Base-by-base conservation (phyloP, 2,888 invertebrate species). In the Drosophila anomalata region DNA sequence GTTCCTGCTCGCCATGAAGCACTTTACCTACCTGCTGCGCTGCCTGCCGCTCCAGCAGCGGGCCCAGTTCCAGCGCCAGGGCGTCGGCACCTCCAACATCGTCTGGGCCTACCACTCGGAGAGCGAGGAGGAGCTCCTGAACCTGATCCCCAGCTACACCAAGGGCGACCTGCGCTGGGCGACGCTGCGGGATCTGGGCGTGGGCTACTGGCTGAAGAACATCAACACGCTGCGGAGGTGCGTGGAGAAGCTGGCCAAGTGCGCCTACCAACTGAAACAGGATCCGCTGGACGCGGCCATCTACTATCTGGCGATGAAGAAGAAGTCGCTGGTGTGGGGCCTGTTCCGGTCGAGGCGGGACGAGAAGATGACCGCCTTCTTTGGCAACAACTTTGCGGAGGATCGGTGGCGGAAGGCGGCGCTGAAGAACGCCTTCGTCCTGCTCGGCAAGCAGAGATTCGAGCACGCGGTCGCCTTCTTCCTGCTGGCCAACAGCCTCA, bases 21-120 rank as follows among this genome's bases (percentile, higher is more conserved):
- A 99, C 92, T 98, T 98, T 91, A 96, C 97, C 76, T 99, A 99
- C 92, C 93, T 99, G 14, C 93, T 99, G 62, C 95, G 97, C 29
- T 99, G 99, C 90, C 93, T 99, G 65, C 98, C 99, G 0, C 93
- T 98, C 9, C 96, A 95, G 0, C 98, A 99, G 90, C 93, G 99
- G 57, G 95, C 96, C 0, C 94, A 95, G 59, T 94, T 98, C 75
- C 97, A 98, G 88, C 95, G 96, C 57, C 95, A 95, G 75, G 98
- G 97, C 22, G 95, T 97, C 1, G 96, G 96, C 36, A 96, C 95
- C 9, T 96, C 98, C 80, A 97, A 98, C 92, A 94, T 99, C 20
- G 98, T 98, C 3, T 99, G 99, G 99, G 99, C 99, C 0, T 99
- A 97, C 92, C 99, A 99, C 92, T 99, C 99, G 0, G 99, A 99